Percentiles rank a stretch among this genome's conserved stretches.
phyloP scores from a whole-genome alignment of 2,797 vertebrate genomes.

The Sebastes diaconus region DNA sequence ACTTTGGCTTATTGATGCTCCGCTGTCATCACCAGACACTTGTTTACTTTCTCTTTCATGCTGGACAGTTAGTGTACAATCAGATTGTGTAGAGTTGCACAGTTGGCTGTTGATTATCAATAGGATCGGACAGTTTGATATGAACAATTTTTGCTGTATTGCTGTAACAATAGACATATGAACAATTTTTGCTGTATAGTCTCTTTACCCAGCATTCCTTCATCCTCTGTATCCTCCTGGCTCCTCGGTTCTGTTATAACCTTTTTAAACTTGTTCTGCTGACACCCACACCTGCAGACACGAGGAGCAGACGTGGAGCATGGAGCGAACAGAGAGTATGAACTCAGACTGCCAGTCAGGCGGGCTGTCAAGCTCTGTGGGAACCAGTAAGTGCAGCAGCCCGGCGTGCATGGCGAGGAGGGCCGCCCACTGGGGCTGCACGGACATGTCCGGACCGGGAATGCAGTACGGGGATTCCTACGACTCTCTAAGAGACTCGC shows the following conservation, averaged over 20 bases:
- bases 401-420: constrained; percentile 93
- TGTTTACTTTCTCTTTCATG: background rate
- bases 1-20: background rate
- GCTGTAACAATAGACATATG: background rate
- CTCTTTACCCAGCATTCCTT: background rate
- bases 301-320: constrained; percentile 97
- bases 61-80: background rate
- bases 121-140: background rate
- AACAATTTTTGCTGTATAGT: background rate
- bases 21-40: background rate
- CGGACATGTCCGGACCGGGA: constrained; percentile 81
- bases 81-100: background rate
- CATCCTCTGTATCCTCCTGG: constrained; percentile 8
- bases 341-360: constrained; percentile 97
- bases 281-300: constrained; percentile 81
- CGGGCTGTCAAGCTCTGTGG: constrained; percentile 93
- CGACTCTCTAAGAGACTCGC: constrained; percentile 94
- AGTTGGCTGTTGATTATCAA: background rate
- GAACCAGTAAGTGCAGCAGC: constrained; percentile 98
- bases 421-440: constrained; percentile 87
- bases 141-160: background rate
- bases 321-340: constrained; percentile 94
- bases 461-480: constrained; percentile 92
- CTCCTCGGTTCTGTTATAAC: constrained; percentile 14
- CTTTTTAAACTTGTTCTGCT: constrained; percentile 20